Base-by-base conservation (phyloP, 2,888 invertebrate species). In the Papilio demoleus region DNA sequence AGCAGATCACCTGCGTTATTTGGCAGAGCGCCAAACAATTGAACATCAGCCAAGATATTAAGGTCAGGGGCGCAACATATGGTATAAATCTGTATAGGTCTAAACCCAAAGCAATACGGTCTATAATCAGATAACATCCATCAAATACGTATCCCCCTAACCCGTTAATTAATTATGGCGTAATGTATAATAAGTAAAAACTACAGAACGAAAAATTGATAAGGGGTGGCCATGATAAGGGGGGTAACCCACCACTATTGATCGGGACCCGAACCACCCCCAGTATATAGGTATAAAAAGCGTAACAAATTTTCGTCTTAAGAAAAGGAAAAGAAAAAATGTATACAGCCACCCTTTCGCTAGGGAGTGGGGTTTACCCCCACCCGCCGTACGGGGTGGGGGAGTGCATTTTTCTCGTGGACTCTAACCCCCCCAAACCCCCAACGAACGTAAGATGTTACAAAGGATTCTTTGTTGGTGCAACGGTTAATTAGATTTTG, bases 241-340 rank as follows among this genome's bases (percentile, higher is more conserved):
- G 85, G 85, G 81, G 40, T 72, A 79, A 78, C 81, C 75, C 74
- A 70, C 79, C 79, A 82, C 78, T 90, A 91, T 91, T 88, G 92
- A 92, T 90, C 92, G 88, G 84, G 76, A 76, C 74, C 76, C 75
- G 69, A 72, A 73, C 84, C 86, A 82, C 88, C 87, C 86, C 72
- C 42, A 74, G 79, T 81, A 81, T 89, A 88, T 88, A 92, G 89
- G 89, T 92, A 92, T 92, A 92, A 92, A 92, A 92, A 92, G 90
- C 91, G 92, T 92, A 92, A 92, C 92, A 92, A 92, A 92, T 92
- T 92, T 92, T 92, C 92, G 92, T 92, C 92, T 92, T 92, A 92
- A 92, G 92, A 92, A 92, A 92, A 92, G 88, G 91, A 92, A 91
- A 90, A 90, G 91, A 92, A 92, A 92, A 92, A 92, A 92, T 89